Evolutionary conservation across 2,797 vertebrate genomes (phyloP).

Genomic region (Mus caroli): DNA sequence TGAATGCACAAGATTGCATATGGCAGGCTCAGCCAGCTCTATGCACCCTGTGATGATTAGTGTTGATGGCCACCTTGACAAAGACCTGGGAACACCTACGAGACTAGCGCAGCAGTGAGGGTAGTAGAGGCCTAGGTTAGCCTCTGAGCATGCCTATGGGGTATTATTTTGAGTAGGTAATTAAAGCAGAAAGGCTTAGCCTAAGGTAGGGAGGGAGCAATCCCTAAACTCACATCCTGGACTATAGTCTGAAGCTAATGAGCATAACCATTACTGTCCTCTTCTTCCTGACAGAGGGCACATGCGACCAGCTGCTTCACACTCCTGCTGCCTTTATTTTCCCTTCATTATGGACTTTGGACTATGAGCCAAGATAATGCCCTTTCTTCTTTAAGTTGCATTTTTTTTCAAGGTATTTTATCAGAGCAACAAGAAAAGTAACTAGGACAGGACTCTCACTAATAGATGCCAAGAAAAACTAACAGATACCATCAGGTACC

Average conservation of each 20-base stretch:
- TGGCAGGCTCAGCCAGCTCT: fast-evolving
- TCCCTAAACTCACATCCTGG: neutral
- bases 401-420: neutral
- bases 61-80: neutral
- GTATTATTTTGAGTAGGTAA: neutral
- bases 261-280: no score
- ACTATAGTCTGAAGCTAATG: neutral
- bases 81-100: neutral
- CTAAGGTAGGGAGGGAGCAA: neutral
- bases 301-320: neutral
- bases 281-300: neutral
- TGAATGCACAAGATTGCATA: fast-evolving
- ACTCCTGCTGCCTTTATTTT: neutral
- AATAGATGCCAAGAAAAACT: neutral
- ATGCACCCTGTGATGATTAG: neutral
- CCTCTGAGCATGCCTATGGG: no score
- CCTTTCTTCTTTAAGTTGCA: neutral
- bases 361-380: neutral
- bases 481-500: neutral
- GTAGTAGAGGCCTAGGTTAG: neutral
- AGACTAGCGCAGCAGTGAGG: neutral
- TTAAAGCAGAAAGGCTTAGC: neutral
- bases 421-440: neutral
- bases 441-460: neutral
- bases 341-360: neutral